Base-by-base conservation (phyloP, 2,888 invertebrate species). In the Stenotaenia linearis region DNA sequence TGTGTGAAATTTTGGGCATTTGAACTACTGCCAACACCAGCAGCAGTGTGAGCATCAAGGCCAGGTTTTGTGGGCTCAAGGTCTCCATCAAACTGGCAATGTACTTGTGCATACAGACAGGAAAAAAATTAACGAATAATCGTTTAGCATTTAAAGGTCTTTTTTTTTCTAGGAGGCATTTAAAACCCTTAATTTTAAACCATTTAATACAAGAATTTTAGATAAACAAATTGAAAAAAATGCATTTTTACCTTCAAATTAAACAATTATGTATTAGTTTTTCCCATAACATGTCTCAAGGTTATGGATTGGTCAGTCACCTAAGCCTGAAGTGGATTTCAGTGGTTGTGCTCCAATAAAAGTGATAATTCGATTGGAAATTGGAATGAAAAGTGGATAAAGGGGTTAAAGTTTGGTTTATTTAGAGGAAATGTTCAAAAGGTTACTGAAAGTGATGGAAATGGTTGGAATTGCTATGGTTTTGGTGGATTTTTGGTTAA, bases 21-120 rank as follows among this genome's bases (percentile, higher is more conserved):
- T 74, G 75, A 74, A 32, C 75, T 25, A 74, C 18, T 74, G 75
- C 75, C 75, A 74, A 74, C 75, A 74, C n/a, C 30, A 74, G 30
- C 28, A 32, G 75, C 75, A 74, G 75, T n/a, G n/a, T n/a, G 28
- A 74, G 28, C 75, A 32, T 74, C 75, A 74, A 74, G 75, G 75
- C 75, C 75, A 74, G 75, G 18, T 74, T 25, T 74, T 74, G 25
- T 74, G 18, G 32, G 75, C 75, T 74, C 75, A 74, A 74, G 75
- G 75, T 74, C 75, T 74, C 75, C 50, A 18, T 50, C 18, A 50
- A 50, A 50, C 50, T 50, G 50, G 50, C 50, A 50, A 50, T n/a
- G 50, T n/a, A 50, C 50, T 50, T 50, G 50, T n/a, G 18, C 50
- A 50, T 18, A 50, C 45, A 45, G 45, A 45, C n/a, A 45, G 18